Base-by-base conservation (phyloP, 53 echinoderm and acorn worm species). In the Temnopleurus reevesii region DNA sequence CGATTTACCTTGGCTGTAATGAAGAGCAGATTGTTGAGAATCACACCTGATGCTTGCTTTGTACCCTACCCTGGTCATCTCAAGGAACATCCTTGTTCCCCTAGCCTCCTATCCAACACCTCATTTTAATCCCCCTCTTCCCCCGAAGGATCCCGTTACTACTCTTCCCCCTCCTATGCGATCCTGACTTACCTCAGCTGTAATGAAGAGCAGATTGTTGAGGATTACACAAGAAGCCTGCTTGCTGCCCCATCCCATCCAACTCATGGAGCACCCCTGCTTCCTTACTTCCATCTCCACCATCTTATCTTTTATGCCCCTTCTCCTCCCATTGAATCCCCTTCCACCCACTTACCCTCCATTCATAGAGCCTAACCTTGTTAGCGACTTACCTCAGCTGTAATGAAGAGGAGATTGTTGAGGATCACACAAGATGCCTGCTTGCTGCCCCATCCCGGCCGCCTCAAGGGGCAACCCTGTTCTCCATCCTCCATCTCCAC, bases 341-440 rank as follows among this genome's bases (percentile, higher is more conserved):
- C 80, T 59, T 19, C 76, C 90, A 19, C 46, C 54, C n/a, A n/a
- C n/a, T n/a, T n/a, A n/a, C n/a, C n/a, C n/a, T n/a, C n/a, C n/a
- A n/a, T n/a, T n/a, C n/a, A n/a, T n/a, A n/a, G n/a, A n/a, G n/a
- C n/a, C n/a, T n/a, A n/a, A n/a, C n/a, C n/a, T 56, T 56, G 13
- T 23, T n/a, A n/a, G 13, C 9, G 12, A 23, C 81, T 90, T 44
- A 98, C 99, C 99, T 99, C 99, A 5, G 93, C 93, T 4, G 99
- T 99, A 15, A 99, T 96, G 79, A 93, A 99, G 59, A 99, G 93
- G n/a, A 99, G 91, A 30, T 99, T 99, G 76, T 99, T 99, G 9
- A 99, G 92, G 23, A 99, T 93, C 34, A 99, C 90, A 15, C 93
- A 90, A 0, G 99, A 92, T 6, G 99, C 99, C 77, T 93, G 79